Conservation (phyloP, 2,797 vertebrate species). For the Sebastes hopkinsi region DNA sequence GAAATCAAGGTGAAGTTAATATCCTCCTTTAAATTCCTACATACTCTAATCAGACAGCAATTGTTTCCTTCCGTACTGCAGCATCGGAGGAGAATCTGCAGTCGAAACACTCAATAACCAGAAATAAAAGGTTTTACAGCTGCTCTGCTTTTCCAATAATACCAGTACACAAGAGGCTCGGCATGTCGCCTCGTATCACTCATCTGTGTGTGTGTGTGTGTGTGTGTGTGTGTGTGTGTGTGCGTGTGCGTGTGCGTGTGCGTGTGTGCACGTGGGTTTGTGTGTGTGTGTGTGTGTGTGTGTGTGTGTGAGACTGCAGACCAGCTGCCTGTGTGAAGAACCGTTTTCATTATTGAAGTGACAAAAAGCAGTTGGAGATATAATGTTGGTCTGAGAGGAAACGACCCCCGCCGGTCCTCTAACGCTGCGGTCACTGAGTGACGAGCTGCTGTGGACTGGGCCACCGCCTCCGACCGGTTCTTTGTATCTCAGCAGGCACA, state of each 20-base stretch:
- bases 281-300: background rate
- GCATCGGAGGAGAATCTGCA: background rate
- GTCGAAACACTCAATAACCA: background rate
- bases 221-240: background rate
- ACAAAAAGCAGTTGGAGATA: background rate
- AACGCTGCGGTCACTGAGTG: background rate
- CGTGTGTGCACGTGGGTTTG: background rate
- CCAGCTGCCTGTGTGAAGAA: background rate
- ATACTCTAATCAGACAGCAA: fast-evolving
- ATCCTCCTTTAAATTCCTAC: background rate
- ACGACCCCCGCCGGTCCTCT: background rate
- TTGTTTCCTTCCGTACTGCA: background rate
- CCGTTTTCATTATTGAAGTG: background rate
- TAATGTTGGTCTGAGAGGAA: background rate
- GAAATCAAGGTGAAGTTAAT: background rate
- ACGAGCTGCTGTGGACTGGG: background rate
- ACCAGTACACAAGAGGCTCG: background rate
- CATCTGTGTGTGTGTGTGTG: background rate
- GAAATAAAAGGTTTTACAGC: background rate
- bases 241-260: background rate
- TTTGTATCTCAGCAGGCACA: background rate
- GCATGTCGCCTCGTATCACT: too few species aligned
- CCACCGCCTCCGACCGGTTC: background rate
- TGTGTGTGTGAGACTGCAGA: background rate
- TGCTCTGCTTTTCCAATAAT: background rate